Percentiles rank a stretch among this genome's conserved stretches.
phyloP scores from a whole-genome alignment of 2,797 vertebrate genomes.

The Anniella stebbinsi region DNA sequence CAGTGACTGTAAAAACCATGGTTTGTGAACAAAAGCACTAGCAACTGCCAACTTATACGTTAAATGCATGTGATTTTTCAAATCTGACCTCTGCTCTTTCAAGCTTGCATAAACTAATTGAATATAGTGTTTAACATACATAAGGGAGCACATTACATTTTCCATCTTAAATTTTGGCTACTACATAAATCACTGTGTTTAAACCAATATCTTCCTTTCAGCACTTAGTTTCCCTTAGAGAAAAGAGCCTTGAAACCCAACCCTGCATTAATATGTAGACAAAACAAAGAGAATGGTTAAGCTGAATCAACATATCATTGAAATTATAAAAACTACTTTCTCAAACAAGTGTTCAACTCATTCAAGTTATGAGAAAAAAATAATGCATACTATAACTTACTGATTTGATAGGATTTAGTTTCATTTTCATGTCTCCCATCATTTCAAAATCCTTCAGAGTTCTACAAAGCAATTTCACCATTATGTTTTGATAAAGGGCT shows the following conservation, averaged over 20 bases:
- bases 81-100: slow-evolving; percentile 18
- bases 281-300: not conserved
- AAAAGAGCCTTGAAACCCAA: slow-evolving; percentile 26
- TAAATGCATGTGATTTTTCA: not conserved
- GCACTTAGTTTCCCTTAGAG: not conserved
- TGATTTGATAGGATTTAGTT: slow-evolving; percentile 88
- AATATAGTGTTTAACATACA: slow-evolving; percentile 24
- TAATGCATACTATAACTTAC: slow-evolving; percentile 80
- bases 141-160: slow-evolving; percentile 34
- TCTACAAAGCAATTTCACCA: slow-evolving; percentile 79
- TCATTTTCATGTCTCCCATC: slow-evolving; percentile 92
- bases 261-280: not conserved
- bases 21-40: not conserved
- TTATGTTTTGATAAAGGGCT: slow-evolving; percentile 26
- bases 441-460: slow-evolving; percentile 92
- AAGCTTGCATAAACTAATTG: not conserved
- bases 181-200: not conserved
- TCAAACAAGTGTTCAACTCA: not conserved
- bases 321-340: slow-evolving; percentile 26
- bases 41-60: not conserved
- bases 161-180: not conserved
- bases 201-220: slow-evolving; percentile 32
- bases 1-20: slow-evolving; percentile 21
- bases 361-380: not conserved
- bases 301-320: not conserved